Evolutionary conservation across 2,797 vertebrate species (phyloP), one percentile per base, ranked within the genome.

Genomic region (Micropoecilia bifurca): DNA sequence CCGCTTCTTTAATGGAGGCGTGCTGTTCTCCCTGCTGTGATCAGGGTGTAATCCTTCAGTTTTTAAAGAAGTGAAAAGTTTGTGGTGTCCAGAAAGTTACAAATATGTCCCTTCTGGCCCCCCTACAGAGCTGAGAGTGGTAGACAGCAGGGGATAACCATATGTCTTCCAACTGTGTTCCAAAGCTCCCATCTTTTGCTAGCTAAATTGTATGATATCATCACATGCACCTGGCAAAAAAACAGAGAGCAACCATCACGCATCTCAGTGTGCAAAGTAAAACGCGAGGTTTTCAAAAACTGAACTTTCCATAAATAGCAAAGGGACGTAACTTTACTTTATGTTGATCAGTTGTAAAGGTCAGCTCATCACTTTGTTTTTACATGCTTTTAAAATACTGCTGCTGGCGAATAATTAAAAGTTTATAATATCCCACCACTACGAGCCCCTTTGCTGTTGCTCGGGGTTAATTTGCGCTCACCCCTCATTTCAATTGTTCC

Each of bases 401-500:
- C 83, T 92, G 85, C 84, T 88, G 77, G 75, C 87, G 86, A 89
- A 93, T 91, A 92, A 94, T 95, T 93, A 94, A 91, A 94, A 78
- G 84, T 91, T 78, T 90, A 94, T 89, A 85, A 88, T 89, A 28
- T 92, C 80, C 76, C 91, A 88, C 90, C 86, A 91, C 81, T 90
- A 90, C 55, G 73, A 90, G 87, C 82, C 84, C 87, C 81, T 57
- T 89, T 90, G 89, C 89, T 87, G 90, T 90, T 91, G 89, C 90
- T 87, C 88, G 74, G 92, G 93, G 94, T 94, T 95, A 93, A 95
- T 95, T 95, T 95, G 90, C 88, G 87, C 87, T 90, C 85, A 82
- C 86, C 89, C 85, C 92, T 91, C 88, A 93, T 95, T 95, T 94
- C 92, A 95, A 95, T 95, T 94, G 94, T 91, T 86, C 89, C 80